Conservation (phyloP, 2,113 vertebrate genomes). For the Caretta caretta region DNA sequence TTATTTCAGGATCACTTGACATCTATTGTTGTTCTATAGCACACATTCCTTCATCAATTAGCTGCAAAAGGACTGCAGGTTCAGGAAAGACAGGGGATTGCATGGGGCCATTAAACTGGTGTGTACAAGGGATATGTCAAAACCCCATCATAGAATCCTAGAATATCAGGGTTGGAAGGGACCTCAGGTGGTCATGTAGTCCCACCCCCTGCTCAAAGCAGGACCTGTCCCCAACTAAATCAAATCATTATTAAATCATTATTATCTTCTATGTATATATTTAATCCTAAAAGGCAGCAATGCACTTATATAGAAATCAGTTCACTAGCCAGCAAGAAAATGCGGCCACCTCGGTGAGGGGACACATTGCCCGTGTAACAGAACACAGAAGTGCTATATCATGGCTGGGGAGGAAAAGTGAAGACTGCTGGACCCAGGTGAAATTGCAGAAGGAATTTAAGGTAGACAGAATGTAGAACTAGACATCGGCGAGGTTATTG, state of each 20-base stretch:
- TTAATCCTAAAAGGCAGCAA: not conserved
- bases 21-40: not conserved
- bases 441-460: not conserved
- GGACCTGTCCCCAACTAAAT: no score
- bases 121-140: not conserved
- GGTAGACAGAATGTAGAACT: not conserved
- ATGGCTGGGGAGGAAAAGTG: not conserved
- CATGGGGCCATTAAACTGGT: not conserved
- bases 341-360: not conserved
- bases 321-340: not conserved
- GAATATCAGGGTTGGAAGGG: no score
- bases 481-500: not conserved
- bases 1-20: not conserved
- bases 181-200: no score
- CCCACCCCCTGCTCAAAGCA: no score
- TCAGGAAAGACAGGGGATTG: not conserved
- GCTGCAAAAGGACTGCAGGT: not conserved
- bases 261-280: fast-evolving
- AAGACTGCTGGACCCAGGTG: not conserved
- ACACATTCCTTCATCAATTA: not conserved
- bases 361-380: fast-evolving
- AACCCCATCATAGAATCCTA: not conserved
- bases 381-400: not conserved
- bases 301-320: not conserved
- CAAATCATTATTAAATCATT: not conserved